A percentile compares a stretch with the other conserved stretches of the same genome.
phyloP scores from a whole-genome alignment of 2,888 invertebrate genomes.

The Drosophila fungiperda region DNA sequence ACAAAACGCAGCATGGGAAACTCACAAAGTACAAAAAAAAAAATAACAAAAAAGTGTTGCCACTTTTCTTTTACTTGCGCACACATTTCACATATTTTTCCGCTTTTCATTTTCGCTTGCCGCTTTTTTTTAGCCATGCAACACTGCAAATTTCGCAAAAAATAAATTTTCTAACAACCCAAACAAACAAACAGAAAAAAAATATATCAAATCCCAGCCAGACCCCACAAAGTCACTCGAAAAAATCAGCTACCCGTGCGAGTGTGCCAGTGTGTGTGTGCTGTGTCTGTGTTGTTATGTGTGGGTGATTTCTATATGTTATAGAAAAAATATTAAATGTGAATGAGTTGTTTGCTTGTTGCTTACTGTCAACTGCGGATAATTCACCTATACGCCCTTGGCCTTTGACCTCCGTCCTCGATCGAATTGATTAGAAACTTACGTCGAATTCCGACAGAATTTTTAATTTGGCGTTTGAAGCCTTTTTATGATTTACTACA shows the following conservation, averaged over 20 bases:
- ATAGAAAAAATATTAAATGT: constrained; percentile 66
- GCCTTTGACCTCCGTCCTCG: constrained; percentile 37
- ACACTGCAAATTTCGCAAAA: constrained; percentile 68
- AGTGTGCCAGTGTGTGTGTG: constrained; percentile 25
- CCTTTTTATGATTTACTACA: neutral
- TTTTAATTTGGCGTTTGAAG: constrained; percentile 42
- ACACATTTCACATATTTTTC: constrained; percentile 72
- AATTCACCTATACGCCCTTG: constrained; percentile 28
- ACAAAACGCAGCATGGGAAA: constrained; percentile 65
- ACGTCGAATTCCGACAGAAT: constrained; percentile 34
- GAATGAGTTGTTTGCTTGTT: constrained; percentile 61
- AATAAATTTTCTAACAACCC: constrained; percentile 81
- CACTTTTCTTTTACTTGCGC: constrained; percentile 80
- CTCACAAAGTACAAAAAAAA: constrained; percentile 41
- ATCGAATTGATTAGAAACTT: constrained; percentile 63
- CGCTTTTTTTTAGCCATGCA: constrained; percentile 21
- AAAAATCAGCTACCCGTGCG: constrained; percentile 61
- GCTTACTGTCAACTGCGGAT: constrained; percentile 28
- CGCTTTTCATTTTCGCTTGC: constrained; percentile 59
- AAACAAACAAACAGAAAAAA: constrained; percentile 76
- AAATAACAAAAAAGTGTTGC: constrained; percentile 63
- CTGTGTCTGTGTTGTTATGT: constrained; percentile 29
- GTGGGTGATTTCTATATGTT: constrained; percentile 52
- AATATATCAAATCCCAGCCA: constrained; percentile 67
- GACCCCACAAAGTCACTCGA: constrained; percentile 73